Base-by-base conservation (phyloP, 2,113 vertebrate genomes). In the Archilochus colubris region DNA sequence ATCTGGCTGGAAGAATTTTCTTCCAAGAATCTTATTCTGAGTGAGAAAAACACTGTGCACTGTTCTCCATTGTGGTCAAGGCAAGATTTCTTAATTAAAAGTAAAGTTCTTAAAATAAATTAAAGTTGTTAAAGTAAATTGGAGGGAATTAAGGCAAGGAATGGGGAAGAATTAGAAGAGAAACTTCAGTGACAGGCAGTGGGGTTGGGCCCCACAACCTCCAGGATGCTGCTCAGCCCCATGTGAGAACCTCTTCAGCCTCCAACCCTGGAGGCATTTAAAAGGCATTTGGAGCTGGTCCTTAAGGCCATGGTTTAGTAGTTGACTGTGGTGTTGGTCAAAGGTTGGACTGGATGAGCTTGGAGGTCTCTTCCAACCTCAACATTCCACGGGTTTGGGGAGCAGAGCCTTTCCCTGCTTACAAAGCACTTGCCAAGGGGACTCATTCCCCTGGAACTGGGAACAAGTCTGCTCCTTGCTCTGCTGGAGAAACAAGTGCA, bases 371-470 rank as follows among this genome's bases (percentile, higher is more conserved):
- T 40, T 40, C 40, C 40, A 40, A 40, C 40, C 40, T 40, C 10
- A 40, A 40, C 40, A 40, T 40, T 25, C 40, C 0, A 0, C 3
- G 82, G 28, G 7, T 74, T 53, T 36, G 2, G n/a, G 78, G 62
- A 76, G 81, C 7, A 2, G 40, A 73, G 30, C 40, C 9, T 40
- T 70, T n/a, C 24, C 38, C 68, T 64, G 22, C 0, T 46, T 21
- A 2, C 17, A 1, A 73, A 63, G 19, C 61, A 2, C 76, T 93
- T 70, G 4, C 57, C 91, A 88, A 88, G 82, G 91, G 88, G 89
- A 90, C 86, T 92, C 76, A 11, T 10, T 61, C 85, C 18, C 76
- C 88, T 90, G 57, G 85, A 40, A 27, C 15, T 44, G 76, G 62
- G 90, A 61, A 30, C 69, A 72, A 15, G 57, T 78, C 76, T 85